Evolutionary conservation across 2,113 vertebrate genomes (phyloP).

Genomic region (Bos javanicus): DNA sequence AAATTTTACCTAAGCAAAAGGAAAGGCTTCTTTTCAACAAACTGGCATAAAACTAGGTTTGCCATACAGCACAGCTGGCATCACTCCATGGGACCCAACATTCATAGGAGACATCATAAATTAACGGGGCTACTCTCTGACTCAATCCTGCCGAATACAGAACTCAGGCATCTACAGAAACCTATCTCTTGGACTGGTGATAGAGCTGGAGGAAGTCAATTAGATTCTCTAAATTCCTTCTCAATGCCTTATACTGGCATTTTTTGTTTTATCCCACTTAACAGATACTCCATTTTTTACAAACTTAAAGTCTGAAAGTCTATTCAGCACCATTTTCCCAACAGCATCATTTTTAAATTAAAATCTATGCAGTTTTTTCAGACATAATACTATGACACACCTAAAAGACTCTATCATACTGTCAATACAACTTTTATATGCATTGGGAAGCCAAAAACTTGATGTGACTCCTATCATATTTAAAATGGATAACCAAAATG

Average conservation of each 20-base stretch:
- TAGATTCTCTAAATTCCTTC: background rate
- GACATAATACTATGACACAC: background rate
- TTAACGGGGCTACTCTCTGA: background rate
- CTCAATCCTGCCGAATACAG: background rate
- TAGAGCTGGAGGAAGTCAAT: background rate
- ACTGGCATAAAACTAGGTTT: background rate
- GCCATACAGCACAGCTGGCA: accelerated
- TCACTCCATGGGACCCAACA: accelerated
- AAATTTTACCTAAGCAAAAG: background rate
- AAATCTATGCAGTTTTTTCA: background rate
- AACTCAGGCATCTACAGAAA: background rate
- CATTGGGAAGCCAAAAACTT: background rate
- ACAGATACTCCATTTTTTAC: background rate
- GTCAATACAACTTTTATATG: background rate
- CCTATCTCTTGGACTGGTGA: background rate
- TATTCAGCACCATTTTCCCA: background rate
- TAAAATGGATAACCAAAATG: background rate
- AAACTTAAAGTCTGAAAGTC: background rate
- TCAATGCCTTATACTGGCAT: background rate
- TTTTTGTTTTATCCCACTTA: background rate
- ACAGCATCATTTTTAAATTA: background rate
- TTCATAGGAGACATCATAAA: too few species aligned
- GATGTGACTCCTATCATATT: background rate
- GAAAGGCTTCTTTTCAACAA: background rate
- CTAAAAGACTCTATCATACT: background rate